phyloP scores from a whole-genome alignment of 2,888 invertebrate species.

The Cabera pusaria region DNA sequence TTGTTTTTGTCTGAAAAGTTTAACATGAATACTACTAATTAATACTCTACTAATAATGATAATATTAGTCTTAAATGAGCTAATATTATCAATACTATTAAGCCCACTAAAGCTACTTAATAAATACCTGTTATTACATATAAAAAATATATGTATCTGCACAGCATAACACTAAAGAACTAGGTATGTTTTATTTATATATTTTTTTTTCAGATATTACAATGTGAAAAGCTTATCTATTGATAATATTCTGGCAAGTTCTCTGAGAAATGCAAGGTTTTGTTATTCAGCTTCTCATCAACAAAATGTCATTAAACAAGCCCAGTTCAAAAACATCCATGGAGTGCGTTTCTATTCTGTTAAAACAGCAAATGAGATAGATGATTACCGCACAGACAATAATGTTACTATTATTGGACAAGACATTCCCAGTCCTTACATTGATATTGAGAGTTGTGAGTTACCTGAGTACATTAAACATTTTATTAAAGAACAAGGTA shows the following conservation, averaged over 20 bases:
- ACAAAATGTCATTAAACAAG: constrained; percentile 30
- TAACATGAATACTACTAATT: too few species aligned
- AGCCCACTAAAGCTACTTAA: too few species aligned
- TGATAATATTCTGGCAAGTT: constrained; percentile 33
- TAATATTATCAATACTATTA: too few species aligned
- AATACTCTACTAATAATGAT: too few species aligned
- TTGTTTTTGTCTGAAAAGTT: too few species aligned
- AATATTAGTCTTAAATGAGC: too few species aligned
- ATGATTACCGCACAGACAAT: constrained; percentile 85
- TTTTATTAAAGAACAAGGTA: constrained; percentile 85
- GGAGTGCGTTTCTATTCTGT: constrained; percentile 51
- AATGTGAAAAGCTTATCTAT: constrained; percentile 37
- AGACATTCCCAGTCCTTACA: constrained; percentile 88
- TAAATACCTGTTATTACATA: too few species aligned
- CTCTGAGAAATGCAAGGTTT: constrained; percentile 33
- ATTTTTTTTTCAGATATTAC: too few species aligned
- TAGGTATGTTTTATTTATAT: too few species aligned
- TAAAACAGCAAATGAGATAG: constrained; percentile 75
- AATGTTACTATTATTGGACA: constrained; percentile 89
- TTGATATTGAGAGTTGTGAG: constrained; percentile 88
- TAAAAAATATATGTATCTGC: too few species aligned
- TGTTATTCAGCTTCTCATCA: constrained; percentile 37
- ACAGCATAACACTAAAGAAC: too few species aligned
- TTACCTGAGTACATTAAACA: constrained; percentile 89
- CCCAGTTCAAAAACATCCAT: constrained; percentile 8